phyloP scores from a whole-genome alignment of 2,797 vertebrate species.

The Sebastes oblongus region DNA sequence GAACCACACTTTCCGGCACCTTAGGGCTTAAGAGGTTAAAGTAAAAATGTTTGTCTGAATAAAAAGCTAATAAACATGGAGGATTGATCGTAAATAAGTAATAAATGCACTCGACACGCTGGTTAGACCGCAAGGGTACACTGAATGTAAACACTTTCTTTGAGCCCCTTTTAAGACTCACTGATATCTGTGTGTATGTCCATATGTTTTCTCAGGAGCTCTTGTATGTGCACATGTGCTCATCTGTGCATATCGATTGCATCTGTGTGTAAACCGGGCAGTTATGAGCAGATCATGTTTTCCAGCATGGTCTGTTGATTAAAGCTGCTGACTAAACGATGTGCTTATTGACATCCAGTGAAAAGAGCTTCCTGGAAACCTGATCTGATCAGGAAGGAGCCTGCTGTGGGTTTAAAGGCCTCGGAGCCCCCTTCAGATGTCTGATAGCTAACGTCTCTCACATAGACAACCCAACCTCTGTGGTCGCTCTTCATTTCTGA shows the following conservation, averaged over 20 bases:
- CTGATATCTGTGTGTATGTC: no score
- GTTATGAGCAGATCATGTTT: conserved; percentile 12
- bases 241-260: not conserved
- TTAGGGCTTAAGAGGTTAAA: no score
- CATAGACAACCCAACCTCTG: not conserved
- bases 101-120: no score
- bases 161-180: no score
- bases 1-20: no score
- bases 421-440: not conserved
- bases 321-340: conserved; percentile 20
- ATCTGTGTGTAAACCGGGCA: not conserved
- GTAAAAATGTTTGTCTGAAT: no score
- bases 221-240: not conserved
- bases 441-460: not conserved
- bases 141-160: no score
- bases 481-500: not conserved
- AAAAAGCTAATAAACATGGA: no score
- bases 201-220: not conserved
- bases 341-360: not conserved
- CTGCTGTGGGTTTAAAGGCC: not conserved
- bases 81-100: no score
- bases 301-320: conserved; percentile 5
- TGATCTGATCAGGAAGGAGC: conserved; percentile 8
- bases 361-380: conserved; percentile 14
- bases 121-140: no score